Evolutionary conservation across 2,113 vertebrate genomes (phyloP).

Genomic region (Phocoena phocoena): DNA sequence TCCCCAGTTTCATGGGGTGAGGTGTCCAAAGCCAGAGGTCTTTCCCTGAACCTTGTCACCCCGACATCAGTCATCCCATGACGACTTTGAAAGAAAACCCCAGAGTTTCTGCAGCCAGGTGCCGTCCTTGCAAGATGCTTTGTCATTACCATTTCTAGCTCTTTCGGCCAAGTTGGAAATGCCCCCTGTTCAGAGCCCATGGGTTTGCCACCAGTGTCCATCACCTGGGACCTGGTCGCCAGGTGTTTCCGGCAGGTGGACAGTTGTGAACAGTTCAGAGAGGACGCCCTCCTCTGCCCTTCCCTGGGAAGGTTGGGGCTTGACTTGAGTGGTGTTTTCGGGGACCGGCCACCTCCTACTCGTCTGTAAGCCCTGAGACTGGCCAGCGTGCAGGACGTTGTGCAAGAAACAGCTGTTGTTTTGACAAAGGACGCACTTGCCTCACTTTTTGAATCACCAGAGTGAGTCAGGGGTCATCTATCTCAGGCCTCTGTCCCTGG

Average conservation of each 20-base stretch:
- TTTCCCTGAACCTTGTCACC: background rate
- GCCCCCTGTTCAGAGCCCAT: background rate
- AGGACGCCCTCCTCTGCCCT: background rate
- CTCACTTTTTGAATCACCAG: background rate
- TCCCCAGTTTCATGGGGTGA: background rate
- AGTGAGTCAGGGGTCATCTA: background rate
- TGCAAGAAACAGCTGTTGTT: constrained; percentile 44
- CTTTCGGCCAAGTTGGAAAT: background rate
- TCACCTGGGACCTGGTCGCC: background rate
- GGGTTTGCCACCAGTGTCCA: background rate
- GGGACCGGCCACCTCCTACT: background rate
- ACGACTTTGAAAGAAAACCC: background rate
- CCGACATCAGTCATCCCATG: background rate
- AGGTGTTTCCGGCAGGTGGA: background rate
- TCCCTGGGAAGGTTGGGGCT: background rate
- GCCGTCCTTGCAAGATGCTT: background rate
- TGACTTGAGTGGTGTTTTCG: background rate
- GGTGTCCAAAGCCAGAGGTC: background rate
- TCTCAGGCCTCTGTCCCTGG: constrained; percentile 47
- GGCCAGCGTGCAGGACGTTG: background rate
- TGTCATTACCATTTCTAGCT: background rate
- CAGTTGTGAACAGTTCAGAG: background rate
- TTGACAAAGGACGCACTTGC: background rate
- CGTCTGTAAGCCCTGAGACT: background rate
- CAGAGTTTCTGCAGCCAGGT: background rate